Evolutionary conservation across 2,113 vertebrate species (phyloP), one percentile per base, ranked within the genome.

Genomic region (Lepus europaeus): DNA sequence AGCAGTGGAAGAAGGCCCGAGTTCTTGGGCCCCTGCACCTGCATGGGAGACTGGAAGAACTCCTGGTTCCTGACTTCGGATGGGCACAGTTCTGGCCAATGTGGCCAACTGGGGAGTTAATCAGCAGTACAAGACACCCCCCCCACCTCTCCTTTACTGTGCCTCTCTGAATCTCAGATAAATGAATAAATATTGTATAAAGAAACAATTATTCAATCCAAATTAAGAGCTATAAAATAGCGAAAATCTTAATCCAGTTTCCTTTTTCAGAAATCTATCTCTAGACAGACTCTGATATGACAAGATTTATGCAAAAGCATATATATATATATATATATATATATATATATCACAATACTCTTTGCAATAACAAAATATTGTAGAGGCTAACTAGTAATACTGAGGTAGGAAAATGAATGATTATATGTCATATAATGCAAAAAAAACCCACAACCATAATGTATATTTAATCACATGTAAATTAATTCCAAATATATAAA

Each of bases 151-250:
- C 56, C 17, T 56, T 9, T 16, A 8, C 56, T 56, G 6, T 56
- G 56, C 17, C 56, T 56, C 56, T 56, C 56, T n/a, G n/a, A 36
- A 36, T 36, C 33, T 36, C 33, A 36, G 33, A 36, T 36, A 36
- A 36, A 3, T 36, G 33, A 36, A 36, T 36, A 36, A 36, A 36
- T 36, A 36, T 36, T 36, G 2, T 36, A 36, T 36, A 36, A 36
- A 61, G 27, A 94, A 91, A 86, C 45, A 86, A 82, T 94, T 95
- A 94, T 84, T 39, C 3, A 84, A 29, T 31, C 25, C 9, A 94
- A 36, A 76, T 51, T 77, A 94, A 84, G 61, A 76, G 23, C 17
- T 33, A 59, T 31, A 53, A 27, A 66, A 92, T 33, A 88, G 82
- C 56, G 13, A 90, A 79, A 61, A 61, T 3, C 85, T 88, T 66